These are phyloP conservation scores for Lamproptera curius DNA, from an alignment of 2,888 invertebrate species.

Conservation along the genomic window DNA sequence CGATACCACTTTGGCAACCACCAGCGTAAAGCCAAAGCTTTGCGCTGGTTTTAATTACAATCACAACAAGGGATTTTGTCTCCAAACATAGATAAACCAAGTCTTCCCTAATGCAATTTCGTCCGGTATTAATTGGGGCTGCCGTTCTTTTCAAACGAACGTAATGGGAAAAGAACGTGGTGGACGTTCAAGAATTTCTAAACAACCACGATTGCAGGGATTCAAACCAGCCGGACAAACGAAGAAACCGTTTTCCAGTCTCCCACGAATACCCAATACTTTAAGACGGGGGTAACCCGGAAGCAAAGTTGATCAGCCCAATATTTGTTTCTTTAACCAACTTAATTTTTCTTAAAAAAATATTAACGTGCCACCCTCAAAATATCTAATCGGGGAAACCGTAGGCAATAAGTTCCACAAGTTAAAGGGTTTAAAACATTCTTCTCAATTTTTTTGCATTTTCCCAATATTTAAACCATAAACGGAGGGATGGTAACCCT, in stretches of 20 bases:
- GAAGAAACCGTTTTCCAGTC: conserved; percentile 88
- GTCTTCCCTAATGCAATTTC: conserved; percentile 89
- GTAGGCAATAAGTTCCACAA: conserved; percentile 84
- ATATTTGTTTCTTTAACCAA: conserved; percentile 88
- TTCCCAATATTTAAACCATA: conserved; percentile 82
- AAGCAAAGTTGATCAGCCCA: conserved; percentile 89
- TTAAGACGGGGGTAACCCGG: conserved; percentile 85
- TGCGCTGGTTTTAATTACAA: too few relatives aligned
- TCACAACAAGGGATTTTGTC: conserved; percentile 90
- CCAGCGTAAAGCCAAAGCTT: conserved; percentile 86
- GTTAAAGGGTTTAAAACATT: conserved; percentile 86
- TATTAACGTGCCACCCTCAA: conserved; percentile 91
- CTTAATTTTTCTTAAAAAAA: conserved; percentile 86
- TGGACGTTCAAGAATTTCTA: conserved; percentile 86
- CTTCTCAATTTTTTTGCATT: conserved; percentile 88
- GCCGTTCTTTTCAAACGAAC: conserved; percentile 88
- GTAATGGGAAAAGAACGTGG: conserved; percentile 92
- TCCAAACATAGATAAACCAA: conserved; percentile 85
- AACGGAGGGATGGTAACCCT: conserved; percentile 81
- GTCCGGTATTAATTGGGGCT: conserved; percentile 87
- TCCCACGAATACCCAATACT: conserved; percentile 85
- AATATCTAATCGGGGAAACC: conserved; percentile 89
- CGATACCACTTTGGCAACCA: conserved; percentile 84
- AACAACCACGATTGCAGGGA: conserved; percentile 84
- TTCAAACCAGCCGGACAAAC: conserved; percentile 89